A percentile compares a stretch with the other conserved stretches of the same genome.
These are phyloP conservation scores for Upupa epops DNA, from an alignment of 2,113 vertebrate genomes.

Conservation along the genomic window DNA sequence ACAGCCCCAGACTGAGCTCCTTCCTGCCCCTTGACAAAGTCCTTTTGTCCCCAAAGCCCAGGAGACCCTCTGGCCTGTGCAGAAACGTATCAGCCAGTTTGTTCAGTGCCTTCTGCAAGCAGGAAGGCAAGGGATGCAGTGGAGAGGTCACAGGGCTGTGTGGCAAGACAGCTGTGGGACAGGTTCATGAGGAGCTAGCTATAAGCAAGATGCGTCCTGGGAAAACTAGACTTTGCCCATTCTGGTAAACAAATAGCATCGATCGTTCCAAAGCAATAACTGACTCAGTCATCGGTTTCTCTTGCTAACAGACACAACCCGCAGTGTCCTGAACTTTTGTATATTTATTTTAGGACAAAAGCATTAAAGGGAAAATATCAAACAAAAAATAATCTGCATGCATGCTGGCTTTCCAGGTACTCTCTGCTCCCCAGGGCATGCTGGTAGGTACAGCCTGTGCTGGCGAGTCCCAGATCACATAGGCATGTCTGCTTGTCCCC, in stretches of 20 bases:
- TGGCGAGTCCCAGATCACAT: background rate
- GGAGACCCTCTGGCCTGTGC: background rate
- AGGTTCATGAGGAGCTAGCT: background rate
- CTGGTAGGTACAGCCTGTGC: background rate
- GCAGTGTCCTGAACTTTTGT: constrained; percentile 37
- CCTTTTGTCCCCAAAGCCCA: background rate
- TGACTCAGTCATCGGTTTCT: background rate
- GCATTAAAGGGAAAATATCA: constrained; percentile 28
- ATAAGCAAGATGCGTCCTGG: background rate
- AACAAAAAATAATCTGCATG: constrained; percentile 31
- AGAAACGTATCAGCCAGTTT: fast-evolving
- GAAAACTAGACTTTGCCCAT: constrained; percentile 34
- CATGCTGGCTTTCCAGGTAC: background rate
- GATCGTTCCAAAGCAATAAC: constrained; percentile 13
- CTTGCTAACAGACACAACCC: constrained; percentile 8
- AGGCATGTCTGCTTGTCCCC: background rate
- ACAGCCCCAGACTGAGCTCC: fast-evolving
- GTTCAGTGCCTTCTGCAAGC: background rate
- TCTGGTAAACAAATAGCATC: constrained; percentile 19
- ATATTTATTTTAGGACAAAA: constrained; percentile 45
- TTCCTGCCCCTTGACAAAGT: background rate
- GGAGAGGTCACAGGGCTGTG: background rate
- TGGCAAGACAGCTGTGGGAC: background rate
- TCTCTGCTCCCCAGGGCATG: background rate
- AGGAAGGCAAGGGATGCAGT: background rate